Evolutionary conservation across 2,113 vertebrate genomes (phyloP).

Genomic region (Upupa epops): DNA sequence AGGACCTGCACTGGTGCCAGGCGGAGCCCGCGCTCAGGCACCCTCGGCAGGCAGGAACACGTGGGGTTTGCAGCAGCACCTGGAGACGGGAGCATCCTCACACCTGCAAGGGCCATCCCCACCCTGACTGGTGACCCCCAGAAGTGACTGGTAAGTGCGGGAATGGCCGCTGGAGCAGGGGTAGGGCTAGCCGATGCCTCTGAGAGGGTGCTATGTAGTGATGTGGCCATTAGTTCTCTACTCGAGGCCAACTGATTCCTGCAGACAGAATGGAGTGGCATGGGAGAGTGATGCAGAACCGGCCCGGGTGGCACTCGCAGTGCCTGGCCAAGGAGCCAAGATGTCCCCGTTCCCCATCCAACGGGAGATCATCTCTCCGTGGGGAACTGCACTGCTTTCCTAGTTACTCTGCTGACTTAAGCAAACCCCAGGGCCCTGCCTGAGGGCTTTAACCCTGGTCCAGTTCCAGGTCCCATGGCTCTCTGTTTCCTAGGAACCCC

Average conservation of each 20-base stretch:
- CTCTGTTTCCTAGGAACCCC: not conserved
- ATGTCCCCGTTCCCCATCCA: not conserved
- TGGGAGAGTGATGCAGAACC: not conserved
- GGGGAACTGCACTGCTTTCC: not conserved
- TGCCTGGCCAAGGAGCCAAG: not conserved
- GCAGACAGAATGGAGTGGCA: not conserved
- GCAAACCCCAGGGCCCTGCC: not conserved
- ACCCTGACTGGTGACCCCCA: too few species aligned
- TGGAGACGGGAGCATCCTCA: too few species aligned
- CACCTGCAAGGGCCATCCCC: too few species aligned
- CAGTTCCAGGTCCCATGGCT: rapidly evolving
- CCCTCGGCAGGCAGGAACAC: too few species aligned
- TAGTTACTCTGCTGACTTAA: not conserved
- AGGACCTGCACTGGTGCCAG: too few species aligned
- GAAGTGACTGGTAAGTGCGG: too few species aligned
- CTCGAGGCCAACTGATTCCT: not conserved
- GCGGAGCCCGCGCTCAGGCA: too few species aligned
- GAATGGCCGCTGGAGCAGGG: too few species aligned
- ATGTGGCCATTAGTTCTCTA: not conserved
- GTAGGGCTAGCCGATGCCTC: too few species aligned
- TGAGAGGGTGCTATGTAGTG: not conserved
- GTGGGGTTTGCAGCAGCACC: too few species aligned
- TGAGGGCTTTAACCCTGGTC: not conserved
- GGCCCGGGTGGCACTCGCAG: not conserved
- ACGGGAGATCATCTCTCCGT: not conserved